Evolutionary conservation across 2,888 invertebrate genomes (phyloP).

Genomic region (Eilema depressum): DNA sequence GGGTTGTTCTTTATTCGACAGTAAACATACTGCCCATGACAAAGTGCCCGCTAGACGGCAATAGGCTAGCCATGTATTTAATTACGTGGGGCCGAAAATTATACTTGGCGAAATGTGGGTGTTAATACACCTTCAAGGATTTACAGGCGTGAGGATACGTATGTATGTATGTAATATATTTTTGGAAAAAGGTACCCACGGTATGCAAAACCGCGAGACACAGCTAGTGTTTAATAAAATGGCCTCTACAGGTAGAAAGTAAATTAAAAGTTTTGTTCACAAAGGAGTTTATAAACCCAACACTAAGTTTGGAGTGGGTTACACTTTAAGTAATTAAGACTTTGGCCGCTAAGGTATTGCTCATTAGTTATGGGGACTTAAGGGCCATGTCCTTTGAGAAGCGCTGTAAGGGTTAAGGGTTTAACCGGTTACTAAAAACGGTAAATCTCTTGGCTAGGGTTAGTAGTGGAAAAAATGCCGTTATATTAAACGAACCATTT

Average conservation of each 20-base stretch:
- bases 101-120: no score
- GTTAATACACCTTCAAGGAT: no score
- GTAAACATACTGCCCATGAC: no score
- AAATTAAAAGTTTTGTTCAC: background rate
- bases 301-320: conserved; percentile 1
- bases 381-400: background rate
- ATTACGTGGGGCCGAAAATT: no score
- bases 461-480: no score
- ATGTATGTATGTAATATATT: no score
- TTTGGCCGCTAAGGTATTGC: background rate
- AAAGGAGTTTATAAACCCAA: background rate
- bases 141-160: no score
- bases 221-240: background rate
- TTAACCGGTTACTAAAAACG: background rate
- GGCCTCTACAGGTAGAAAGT: background rate
- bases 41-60: no score
- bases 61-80: no score
- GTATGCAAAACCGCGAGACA: background rate
- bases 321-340: background rate
- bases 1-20: no score
- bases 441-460: background rate
- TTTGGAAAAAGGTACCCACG: background rate
- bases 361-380: background rate
- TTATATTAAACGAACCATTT: no score
- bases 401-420: background rate